A percentile compares a stretch with the other conserved stretches of the same genome.
phyloP scores from a whole-genome alignment of 2,888 invertebrate species.

The Hypomecis atomaria region DNA sequence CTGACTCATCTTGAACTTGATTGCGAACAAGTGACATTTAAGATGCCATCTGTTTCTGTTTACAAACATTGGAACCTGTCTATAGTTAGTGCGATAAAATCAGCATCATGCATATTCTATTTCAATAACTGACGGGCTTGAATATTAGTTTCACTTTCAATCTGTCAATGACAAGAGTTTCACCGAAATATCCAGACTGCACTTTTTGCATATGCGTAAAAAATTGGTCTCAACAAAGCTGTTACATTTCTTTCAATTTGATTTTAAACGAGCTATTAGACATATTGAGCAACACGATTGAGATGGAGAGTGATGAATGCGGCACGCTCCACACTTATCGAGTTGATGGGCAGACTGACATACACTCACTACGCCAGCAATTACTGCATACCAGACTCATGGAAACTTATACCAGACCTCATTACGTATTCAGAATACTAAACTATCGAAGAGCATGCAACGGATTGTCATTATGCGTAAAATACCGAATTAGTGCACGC shows the following conservation, averaged over 20 bases:
- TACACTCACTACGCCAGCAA: constrained; percentile 59
- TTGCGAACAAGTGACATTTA: constrained; percentile 60
- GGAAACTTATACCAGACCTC: constrained; percentile 70
- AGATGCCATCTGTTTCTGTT: constrained; percentile 45
- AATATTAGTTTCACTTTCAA: constrained; percentile 9
- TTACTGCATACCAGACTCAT: constrained; percentile 68
- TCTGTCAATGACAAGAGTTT: not conserved
- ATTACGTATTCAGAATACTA: constrained; percentile 75
- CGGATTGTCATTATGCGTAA: constrained; percentile 68
- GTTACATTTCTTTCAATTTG: constrained; percentile 18
- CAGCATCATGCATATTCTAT: not conserved
- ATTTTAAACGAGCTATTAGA: constrained; percentile 38
- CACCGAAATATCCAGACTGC: not conserved
- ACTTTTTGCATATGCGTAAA: not conserved
- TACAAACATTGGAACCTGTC: constrained; percentile 44
- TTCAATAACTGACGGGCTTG: not conserved
- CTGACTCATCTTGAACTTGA: constrained; percentile 78
- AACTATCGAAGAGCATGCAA: constrained; percentile 70
- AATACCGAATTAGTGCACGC: constrained; percentile 75
- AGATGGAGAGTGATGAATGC: constrained; percentile 61
- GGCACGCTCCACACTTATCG: constrained; percentile 53
- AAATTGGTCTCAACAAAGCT: constrained; percentile 1
- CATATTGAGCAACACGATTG: constrained; percentile 47
- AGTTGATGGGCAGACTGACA: constrained; percentile 60
- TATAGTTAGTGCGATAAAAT: constrained; percentile 4